Percentiles rank a stretch among this genome's conserved stretches.
phyloP scores from a whole-genome alignment of 2,113 vertebrate genomes.

The Elephantulus edwardii region DNA sequence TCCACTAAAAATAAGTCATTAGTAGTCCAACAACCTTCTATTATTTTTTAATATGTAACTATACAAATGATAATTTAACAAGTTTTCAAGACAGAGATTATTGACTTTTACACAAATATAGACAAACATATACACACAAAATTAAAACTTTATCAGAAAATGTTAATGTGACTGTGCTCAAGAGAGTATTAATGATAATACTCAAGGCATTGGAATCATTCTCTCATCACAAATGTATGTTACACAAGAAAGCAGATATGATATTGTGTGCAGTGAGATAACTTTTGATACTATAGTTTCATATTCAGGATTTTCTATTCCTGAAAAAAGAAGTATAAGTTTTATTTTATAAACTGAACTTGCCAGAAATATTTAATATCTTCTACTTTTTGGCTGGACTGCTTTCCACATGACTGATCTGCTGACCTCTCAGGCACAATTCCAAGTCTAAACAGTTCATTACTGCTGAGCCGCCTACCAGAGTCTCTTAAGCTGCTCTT shows the following conservation, averaged over 20 bases:
- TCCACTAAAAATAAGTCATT: constrained; percentile 69
- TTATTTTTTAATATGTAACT: constrained; percentile 54
- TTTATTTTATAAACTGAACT: not conserved
- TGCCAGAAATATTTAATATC: not conserved
- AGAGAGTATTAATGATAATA: constrained; percentile 65
- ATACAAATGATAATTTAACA: constrained; percentile 61
- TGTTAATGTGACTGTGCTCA: constrained; percentile 33
- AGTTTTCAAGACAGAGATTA: not conserved
- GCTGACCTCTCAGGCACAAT: not conserved
- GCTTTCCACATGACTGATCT: not conserved
- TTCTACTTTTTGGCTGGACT: not conserved
- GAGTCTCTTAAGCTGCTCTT: not conserved
- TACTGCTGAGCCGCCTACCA: not conserved
- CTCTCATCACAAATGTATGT: constrained; percentile 2
- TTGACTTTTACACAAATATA: no score
- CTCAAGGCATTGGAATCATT: constrained; percentile 40
- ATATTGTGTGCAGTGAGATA: not conserved
- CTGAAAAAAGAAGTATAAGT: not conserved
- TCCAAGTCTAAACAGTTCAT: not conserved
- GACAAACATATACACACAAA: no score
- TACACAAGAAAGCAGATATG: not conserved
- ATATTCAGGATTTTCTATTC: not conserved
- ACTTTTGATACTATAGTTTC: not conserved
- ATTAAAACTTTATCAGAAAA: not conserved
- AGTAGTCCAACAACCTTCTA: constrained; percentile 57